phyloP scores from a whole-genome alignment of 2,113 vertebrate genomes.

The Mesoclemmys tuberculata region DNA sequence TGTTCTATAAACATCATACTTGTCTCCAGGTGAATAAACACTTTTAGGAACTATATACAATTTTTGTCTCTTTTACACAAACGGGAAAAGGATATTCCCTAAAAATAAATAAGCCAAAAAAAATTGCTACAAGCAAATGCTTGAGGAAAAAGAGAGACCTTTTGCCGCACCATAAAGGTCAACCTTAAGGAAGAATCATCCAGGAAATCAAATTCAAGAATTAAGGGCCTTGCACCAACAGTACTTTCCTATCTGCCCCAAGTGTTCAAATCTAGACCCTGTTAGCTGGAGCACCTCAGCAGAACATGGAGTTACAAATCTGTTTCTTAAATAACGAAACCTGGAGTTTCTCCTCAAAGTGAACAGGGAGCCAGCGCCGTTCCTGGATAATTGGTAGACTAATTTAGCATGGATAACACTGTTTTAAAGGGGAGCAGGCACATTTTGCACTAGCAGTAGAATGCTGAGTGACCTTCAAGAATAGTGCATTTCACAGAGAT shows the following conservation, averaged over 20 bases:
- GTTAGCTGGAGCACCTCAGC: neutral
- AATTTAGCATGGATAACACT: neutral
- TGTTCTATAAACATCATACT: neutral
- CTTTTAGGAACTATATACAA: neutral
- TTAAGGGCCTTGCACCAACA: neutral
- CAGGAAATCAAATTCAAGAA: neutral
- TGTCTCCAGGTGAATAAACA: neutral
- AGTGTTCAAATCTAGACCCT: neutral
- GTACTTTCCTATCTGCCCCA: neutral
- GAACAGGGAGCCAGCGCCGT: fast-evolving
- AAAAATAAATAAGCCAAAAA: neutral
- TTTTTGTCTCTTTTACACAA: neutral
- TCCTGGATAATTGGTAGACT: neutral
- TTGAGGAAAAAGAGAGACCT: neutral
- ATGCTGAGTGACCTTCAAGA: neutral
- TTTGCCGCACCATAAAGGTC: neutral
- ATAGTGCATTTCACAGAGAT: neutral
- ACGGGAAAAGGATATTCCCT: neutral
- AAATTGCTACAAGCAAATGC: neutral
- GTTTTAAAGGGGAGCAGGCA: neutral
- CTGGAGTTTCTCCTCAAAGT: neutral
- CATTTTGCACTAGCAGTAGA: neutral
- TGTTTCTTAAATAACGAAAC: neutral
- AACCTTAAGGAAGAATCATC: neutral
- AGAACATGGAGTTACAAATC: neutral